These are phyloP conservation scores for Chorisops tibialis DNA, from an alignment of 2,888 invertebrate genomes.

Conservation along the genomic window DNA sequence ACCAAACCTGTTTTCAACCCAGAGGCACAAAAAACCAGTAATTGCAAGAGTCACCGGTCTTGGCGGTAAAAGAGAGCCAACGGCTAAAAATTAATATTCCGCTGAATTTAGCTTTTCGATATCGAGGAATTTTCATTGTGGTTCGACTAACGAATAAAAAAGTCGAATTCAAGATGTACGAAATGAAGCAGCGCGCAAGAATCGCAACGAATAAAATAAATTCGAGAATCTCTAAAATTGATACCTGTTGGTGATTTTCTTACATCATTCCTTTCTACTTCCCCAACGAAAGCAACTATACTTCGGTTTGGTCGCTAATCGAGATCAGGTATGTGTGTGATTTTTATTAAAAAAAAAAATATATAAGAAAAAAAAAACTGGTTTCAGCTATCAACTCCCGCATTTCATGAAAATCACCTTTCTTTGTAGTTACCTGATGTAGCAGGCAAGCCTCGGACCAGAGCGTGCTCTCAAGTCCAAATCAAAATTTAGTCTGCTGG, in stretches of 20 bases:
- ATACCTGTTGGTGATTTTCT: constrained; percentile 6
- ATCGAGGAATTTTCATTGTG: not conserved
- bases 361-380: constrained; percentile 19
- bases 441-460: constrained; percentile 9
- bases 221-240: not conserved
- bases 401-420: constrained; percentile 17
- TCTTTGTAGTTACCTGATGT: constrained; percentile 14
- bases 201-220: not conserved
- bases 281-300: not conserved
- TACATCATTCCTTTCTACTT: constrained; percentile 10
- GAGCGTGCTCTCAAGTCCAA: constrained; percentile 1
- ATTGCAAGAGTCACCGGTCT: no score
- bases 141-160: not conserved
- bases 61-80: no score
- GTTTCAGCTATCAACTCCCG: constrained; percentile 19
- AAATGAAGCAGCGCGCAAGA: not conserved
- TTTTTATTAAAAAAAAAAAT: constrained; percentile 4
- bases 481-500: constrained; percentile 13
- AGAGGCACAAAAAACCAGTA: no score
- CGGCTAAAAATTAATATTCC: no score
- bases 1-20: no score
- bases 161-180: not conserved
- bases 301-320: no score
- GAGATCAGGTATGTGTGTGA: not conserved
- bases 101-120: no score